Conservation (phyloP, 2,113 vertebrate species). For the Sturnus vulgaris region DNA sequence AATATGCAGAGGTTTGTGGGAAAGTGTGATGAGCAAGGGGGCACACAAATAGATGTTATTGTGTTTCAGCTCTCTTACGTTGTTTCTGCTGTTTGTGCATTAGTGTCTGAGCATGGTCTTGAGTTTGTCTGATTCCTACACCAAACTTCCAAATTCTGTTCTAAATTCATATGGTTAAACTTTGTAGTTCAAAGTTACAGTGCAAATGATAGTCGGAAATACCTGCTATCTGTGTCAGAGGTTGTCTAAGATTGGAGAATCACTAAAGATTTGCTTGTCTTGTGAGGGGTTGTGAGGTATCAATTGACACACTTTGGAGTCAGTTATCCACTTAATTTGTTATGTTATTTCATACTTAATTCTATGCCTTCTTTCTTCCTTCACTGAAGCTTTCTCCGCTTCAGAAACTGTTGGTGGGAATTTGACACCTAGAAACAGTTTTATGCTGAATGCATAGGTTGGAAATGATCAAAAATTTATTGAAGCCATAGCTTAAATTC, state of each 20-base stretch:
- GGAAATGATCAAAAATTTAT: neutral
- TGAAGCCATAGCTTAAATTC: neutral
- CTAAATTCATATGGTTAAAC: neutral
- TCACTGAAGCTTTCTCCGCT: neutral
- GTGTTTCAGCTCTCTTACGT: neutral
- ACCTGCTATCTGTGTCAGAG: neutral
- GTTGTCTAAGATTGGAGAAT: neutral
- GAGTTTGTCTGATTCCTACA: neutral
- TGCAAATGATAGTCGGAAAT: neutral
- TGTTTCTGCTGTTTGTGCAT: neutral
- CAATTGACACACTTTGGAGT: neutral
- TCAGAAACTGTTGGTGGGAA: neutral
- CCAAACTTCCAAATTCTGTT: neutral
- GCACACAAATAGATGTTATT: neutral
- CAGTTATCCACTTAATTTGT: neutral
- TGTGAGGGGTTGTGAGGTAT: neutral
- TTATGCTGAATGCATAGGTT: neutral
- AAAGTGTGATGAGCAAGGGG: neutral
- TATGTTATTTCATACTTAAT: neutral
- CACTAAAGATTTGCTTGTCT: neutral
- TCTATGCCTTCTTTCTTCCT: neutral
- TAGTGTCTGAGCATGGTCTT: neutral
- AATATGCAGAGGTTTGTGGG: neutral
- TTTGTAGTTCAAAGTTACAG: neutral
- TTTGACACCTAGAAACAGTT: neutral